Conservation (phyloP, 1,140 invertebrate genomes). For the Cotesia chilonis region DNA sequence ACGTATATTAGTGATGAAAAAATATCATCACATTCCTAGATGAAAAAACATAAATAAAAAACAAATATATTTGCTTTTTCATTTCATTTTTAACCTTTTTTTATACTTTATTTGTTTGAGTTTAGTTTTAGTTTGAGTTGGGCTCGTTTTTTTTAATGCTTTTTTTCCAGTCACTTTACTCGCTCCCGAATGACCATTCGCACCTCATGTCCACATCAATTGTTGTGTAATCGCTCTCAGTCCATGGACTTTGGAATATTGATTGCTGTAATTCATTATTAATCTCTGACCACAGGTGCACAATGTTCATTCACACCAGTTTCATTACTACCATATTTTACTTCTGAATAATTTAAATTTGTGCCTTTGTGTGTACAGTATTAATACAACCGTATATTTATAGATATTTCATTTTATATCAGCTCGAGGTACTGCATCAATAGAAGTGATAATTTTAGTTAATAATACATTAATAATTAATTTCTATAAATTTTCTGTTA, state of each 20-base stretch:
- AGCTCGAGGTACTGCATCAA: too few relatives aligned
- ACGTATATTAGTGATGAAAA: conserved; percentile 1
- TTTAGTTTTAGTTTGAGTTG: too few relatives aligned
- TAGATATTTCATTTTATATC: neutral
- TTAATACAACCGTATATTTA: conserved; percentile 9
- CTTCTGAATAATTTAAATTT: neutral
- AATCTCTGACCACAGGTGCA: conserved; percentile 18
- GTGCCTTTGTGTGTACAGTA: neutral
- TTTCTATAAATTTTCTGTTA: too few relatives aligned
- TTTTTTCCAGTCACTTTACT: neutral
- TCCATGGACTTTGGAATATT: conserved; percentile 22
- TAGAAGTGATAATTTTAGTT: too few relatives aligned
- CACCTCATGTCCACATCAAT: conserved; percentile 12
- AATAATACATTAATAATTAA: too few relatives aligned
- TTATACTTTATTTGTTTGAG: too few relatives aligned
- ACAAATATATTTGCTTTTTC: too few relatives aligned
- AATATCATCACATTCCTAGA: neutral
- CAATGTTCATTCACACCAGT: conserved; percentile 19
- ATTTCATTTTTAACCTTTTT: too few relatives aligned
- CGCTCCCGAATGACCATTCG: conserved; percentile 2
- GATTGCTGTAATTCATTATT: conserved; percentile 24
- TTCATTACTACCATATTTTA: conserved; percentile 19
- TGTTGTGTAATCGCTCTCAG: conserved; percentile 15
- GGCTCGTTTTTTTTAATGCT: neutral
- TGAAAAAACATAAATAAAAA: too few relatives aligned